A percentile compares a stretch with the other conserved stretches of the same genome.
phyloP scores from a whole-genome alignment of 2,113 vertebrate genomes.

The Noctilio leporinus region DNA sequence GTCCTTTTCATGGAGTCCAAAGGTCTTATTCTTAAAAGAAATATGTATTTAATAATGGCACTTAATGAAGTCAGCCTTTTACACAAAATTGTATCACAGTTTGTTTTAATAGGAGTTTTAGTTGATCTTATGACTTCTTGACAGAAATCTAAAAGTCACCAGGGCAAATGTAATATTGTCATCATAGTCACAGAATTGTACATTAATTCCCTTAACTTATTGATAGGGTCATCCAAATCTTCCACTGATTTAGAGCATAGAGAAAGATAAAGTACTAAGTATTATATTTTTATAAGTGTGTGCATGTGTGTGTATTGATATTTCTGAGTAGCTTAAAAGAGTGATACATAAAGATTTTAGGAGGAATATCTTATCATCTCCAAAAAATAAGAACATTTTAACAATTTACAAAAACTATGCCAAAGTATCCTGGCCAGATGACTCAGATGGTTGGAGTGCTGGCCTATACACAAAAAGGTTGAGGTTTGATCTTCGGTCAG shows the following conservation, averaged over 20 bases:
- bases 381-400: not conserved
- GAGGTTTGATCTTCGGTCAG: no score
- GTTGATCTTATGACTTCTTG: conserved; percentile 51
- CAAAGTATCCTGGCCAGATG: no score
- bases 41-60: conserved; percentile 51
- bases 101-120: conserved; percentile 65
- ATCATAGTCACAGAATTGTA: not conserved
- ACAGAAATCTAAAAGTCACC: conserved; percentile 43
- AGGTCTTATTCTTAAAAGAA: conserved; percentile 40
- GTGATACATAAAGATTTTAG: not conserved
- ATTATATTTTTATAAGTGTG: not conserved
- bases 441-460: no score
- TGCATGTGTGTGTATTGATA: not conserved
- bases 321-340: not conserved
- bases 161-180: conserved; percentile 31
- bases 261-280: conserved; percentile 1
- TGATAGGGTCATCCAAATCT: not conserved
- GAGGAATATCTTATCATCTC: not conserved
- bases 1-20: not conserved
- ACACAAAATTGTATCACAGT: conserved; percentile 37
- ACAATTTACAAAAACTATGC: not conserved
- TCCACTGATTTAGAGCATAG: not conserved
- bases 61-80: conserved; percentile 62
- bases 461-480: no score
- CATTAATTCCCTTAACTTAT: conserved; percentile 20